Evolutionary conservation across 2,113 vertebrate species (phyloP).

Genomic region (Sminthopsis crassicaudata): DNA sequence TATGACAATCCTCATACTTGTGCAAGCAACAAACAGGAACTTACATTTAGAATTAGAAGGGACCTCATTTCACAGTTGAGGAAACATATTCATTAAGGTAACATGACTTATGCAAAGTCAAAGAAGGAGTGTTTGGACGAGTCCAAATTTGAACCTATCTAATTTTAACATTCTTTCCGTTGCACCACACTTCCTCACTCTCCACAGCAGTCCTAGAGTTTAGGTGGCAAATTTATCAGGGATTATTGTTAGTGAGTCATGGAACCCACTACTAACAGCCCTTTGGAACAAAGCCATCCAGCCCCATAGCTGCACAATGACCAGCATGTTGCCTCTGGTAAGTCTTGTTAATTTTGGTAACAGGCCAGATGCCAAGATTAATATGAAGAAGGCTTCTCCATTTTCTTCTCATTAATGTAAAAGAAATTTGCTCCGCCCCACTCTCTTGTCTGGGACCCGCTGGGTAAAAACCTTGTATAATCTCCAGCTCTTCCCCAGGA

Average conservation of each 20-base stretch:
- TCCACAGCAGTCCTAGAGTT: not conserved
- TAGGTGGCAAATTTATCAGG: not conserved
- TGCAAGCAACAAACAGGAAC: not conserved
- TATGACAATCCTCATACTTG: not conserved
- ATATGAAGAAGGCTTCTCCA: not conserved
- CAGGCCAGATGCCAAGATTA: not conserved
- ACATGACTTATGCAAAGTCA: not conserved
- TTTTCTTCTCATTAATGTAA: not conserved
- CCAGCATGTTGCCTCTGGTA: slow-evolving; percentile 9
- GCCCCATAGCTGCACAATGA: slow-evolving; percentile 9
- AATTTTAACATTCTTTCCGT: not conserved
- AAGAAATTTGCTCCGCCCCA: slow-evolving; percentile 83
- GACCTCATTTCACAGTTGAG: not conserved
- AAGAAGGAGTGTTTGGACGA: not conserved
- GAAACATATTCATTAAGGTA: not conserved
- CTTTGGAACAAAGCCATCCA: not conserved
- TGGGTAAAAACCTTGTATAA: slow-evolving; percentile 97
- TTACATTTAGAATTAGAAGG: not conserved
- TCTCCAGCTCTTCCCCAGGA: slow-evolving; percentile 97
- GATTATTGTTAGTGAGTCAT: not conserved
- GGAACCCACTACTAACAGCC: not conserved
- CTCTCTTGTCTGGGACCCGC: slow-evolving; percentile 93
- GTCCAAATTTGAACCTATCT: not conserved
- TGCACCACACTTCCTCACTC: not conserved
- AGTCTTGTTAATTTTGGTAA: not conserved